Conservation (phyloP, 2,113 vertebrate genomes). For the Orycteropus afer region DNA sequence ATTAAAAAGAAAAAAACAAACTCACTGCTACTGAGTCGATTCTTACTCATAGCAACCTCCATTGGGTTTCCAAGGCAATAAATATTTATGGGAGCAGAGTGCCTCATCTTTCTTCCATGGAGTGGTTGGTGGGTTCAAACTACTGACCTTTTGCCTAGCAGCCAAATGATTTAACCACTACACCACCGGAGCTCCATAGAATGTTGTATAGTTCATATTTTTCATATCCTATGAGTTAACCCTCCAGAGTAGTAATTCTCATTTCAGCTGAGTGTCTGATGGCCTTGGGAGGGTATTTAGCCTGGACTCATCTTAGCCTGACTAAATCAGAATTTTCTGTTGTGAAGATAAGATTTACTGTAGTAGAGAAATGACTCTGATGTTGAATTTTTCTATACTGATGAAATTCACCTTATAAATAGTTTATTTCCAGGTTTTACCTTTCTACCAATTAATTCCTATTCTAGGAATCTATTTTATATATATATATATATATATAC, state of each 20-base stretch:
- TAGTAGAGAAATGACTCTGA: neutral
- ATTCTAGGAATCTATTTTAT: neutral
- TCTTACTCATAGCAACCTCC: too few relatives aligned
- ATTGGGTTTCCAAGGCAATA: too few relatives aligned
- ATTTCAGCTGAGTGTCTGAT: neutral
- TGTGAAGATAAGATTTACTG: conserved; percentile 19
- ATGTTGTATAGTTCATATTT: neutral
- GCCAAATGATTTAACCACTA: too few relatives aligned
- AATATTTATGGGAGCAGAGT: too few relatives aligned
- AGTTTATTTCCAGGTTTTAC: neutral
- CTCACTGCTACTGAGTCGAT: too few relatives aligned
- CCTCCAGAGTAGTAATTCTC: neutral
- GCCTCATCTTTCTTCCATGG: too few relatives aligned
- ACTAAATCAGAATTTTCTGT: neutral
- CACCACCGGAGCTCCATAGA: too few relatives aligned
- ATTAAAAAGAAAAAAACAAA: too few relatives aligned
- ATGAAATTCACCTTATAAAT: conserved; percentile 59
- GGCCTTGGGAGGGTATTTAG: neutral
- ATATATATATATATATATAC: too few relatives aligned
- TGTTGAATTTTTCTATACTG: conserved; percentile 54
- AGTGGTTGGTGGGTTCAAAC: too few relatives aligned
- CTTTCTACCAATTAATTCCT: conserved; percentile 6
- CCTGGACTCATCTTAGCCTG: neutral
- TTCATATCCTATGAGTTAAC: neutral
- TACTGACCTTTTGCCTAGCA: too few relatives aligned